Evolutionary conservation across 2,113 vertebrate genomes (phyloP).

Genomic region (Labeo rohita): DNA sequence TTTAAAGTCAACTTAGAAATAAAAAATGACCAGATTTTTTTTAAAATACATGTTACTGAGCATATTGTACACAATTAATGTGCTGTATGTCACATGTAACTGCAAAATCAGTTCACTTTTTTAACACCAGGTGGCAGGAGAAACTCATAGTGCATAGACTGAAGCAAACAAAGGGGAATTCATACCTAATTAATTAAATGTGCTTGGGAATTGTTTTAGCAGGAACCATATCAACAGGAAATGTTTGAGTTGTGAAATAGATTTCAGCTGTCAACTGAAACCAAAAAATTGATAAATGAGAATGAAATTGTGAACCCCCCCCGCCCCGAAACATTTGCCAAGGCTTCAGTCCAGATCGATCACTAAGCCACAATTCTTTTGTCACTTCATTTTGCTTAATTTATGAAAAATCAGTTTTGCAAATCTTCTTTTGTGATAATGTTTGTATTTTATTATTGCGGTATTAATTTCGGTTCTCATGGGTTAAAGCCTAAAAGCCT

Average conservation of each 20-base stretch:
- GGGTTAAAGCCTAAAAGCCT: conserved; percentile 73
- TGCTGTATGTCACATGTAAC: background rate
- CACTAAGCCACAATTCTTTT: background rate
- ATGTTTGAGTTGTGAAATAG: conserved; percentile 6
- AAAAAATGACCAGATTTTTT: background rate
- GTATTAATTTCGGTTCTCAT: conserved; percentile 28
- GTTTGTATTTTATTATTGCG: conserved; percentile 2
- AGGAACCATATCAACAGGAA: background rate
- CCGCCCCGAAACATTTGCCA: background rate
- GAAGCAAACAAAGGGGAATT: background rate
- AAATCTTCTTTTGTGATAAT: background rate
- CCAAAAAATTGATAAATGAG: background rate
- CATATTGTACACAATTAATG: background rate
- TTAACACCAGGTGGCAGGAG: conserved; percentile 39
- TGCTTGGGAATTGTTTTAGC: background rate
- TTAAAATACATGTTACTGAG: background rate
- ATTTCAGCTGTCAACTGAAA: background rate
- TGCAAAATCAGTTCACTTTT: background rate
- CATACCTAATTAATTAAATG: background rate
- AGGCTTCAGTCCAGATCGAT: background rate
- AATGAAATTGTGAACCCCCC: background rate
- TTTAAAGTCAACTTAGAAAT: background rate
- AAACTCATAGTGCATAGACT: background rate
- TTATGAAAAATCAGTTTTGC: background rate
- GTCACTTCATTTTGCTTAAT: background rate